phyloP scores from a whole-genome alignment of 1,140 invertebrate genomes.

The Steinernema feltiae region DNA sequence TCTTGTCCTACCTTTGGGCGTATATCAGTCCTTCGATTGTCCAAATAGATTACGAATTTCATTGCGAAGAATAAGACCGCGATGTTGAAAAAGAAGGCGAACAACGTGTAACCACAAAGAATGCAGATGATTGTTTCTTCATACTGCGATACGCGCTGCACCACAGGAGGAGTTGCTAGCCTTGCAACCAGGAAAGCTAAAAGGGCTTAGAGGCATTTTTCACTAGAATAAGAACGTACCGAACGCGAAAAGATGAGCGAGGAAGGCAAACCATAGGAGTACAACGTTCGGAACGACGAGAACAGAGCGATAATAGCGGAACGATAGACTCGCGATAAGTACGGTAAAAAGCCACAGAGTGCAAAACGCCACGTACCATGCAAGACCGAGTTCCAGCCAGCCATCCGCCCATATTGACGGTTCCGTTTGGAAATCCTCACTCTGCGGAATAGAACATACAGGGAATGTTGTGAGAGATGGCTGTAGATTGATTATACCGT shows the following conservation, averaged over 20 bases:
- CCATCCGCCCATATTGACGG: neutral
- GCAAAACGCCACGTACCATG: neutral
- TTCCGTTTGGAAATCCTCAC: neutral
- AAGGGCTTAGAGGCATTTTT: neutral
- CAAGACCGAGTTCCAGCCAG: constrained; percentile 1
- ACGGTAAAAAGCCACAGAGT: constrained; percentile 6
- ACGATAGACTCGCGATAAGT: neutral
- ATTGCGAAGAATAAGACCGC: neutral
- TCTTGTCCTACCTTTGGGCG: neutral
- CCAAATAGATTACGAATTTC: neutral
- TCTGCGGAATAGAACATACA: constrained; percentile 13
- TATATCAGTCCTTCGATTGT: neutral
- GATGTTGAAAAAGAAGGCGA: neutral
- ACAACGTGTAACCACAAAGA: neutral
- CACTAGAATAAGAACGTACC: neutral
- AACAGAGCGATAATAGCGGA: neutral
- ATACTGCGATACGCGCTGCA: neutral
- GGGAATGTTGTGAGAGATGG: neutral
- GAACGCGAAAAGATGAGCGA: neutral
- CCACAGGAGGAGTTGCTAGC: neutral
- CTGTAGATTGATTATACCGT: neutral
- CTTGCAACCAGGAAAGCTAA: neutral
- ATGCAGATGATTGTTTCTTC: neutral
- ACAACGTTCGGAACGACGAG: neutral
- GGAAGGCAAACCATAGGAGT: neutral